phyloP scores from a whole-genome alignment of 2,888 invertebrate genomes.

The Dolichomitus sp. region DNA sequence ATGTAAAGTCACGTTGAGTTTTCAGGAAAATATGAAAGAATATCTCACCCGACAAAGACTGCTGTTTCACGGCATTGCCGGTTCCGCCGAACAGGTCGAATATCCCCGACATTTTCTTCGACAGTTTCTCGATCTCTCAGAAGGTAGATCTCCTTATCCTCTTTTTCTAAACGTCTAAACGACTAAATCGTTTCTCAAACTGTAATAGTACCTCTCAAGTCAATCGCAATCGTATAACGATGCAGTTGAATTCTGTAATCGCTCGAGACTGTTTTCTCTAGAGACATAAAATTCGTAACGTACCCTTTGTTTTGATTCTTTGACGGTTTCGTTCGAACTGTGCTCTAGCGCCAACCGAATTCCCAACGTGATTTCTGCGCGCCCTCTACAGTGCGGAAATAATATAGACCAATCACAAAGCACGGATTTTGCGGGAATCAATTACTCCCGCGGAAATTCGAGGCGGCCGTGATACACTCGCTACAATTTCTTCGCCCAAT shows the following conservation, averaged over 20 bases:
- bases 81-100: slow-evolving; percentile 57
- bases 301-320: slow-evolving; percentile 17
- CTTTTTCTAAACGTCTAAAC: too few species aligned
- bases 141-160: not conserved
- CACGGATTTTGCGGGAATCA: not conserved
- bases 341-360: not conserved
- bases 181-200: not conserved
- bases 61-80: slow-evolving; percentile 21
- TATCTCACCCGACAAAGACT: slow-evolving; percentile 44
- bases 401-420: not conserved
- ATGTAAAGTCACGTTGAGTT: not conserved
- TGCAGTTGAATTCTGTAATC: not conserved
- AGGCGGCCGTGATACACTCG: too few species aligned
- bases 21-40: not conserved
- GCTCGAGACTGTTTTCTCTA: not conserved
- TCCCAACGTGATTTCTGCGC: not conserved
- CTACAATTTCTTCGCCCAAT: too few species aligned
- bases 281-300: not conserved
- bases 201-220: not conserved
- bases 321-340: slow-evolving; percentile 9
- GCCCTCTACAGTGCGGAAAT: not conserved
- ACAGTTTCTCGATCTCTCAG: not conserved
- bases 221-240: not conserved
- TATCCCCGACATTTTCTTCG: slow-evolving; percentile 58
- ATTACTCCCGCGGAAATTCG: not conserved